A percentile compares a stretch with the other conserved stretches of the same genome.
phyloP scores from a whole-genome alignment of 64 coral and sea anemone species.

The Dendrophyllia cribrosa region DNA sequence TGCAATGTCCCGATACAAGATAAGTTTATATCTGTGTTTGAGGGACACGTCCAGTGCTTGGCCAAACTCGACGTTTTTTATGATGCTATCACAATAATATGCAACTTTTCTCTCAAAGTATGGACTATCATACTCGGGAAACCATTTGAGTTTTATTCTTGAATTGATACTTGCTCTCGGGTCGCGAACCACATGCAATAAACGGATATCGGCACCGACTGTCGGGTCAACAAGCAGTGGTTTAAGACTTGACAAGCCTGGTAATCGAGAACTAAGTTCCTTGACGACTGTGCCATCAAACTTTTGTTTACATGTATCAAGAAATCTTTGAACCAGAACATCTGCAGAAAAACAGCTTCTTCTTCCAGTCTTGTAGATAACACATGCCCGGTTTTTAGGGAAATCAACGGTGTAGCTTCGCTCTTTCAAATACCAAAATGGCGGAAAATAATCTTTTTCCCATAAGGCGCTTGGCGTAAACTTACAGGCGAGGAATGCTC shows the following conservation, averaged over 20 bases:
- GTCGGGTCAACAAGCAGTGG: background rate
- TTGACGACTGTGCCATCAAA: constrained; percentile 24
- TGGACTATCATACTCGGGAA: background rate
- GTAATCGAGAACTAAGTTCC: background rate
- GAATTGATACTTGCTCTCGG: constrained; percentile 41
- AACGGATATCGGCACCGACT: background rate
- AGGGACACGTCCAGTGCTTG: background rate
- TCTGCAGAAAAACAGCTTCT: background rate
- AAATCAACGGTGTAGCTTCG: background rate
- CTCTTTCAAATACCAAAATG: constrained; percentile 10
- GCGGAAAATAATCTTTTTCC: constrained; percentile 12
- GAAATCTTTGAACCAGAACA: background rate
- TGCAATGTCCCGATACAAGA: constrained; percentile 12
- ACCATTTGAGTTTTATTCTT: constrained; percentile 23
- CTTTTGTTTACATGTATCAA: background rate
- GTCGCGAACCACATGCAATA: constrained; percentile 39
- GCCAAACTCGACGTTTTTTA: constrained; percentile 36
- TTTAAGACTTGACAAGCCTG: constrained; percentile 13
- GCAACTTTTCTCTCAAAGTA: background rate
- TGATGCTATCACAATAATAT: background rate
- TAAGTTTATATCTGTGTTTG: constrained; percentile 32
- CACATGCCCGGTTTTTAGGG: background rate
- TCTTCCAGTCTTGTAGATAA: background rate
- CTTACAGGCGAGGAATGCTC: background rate
- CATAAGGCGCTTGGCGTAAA: background rate